Evolutionary conservation across 35 echinoderm and acorn worm species (phyloP).

Genomic region (Patiria miniata): DNA sequence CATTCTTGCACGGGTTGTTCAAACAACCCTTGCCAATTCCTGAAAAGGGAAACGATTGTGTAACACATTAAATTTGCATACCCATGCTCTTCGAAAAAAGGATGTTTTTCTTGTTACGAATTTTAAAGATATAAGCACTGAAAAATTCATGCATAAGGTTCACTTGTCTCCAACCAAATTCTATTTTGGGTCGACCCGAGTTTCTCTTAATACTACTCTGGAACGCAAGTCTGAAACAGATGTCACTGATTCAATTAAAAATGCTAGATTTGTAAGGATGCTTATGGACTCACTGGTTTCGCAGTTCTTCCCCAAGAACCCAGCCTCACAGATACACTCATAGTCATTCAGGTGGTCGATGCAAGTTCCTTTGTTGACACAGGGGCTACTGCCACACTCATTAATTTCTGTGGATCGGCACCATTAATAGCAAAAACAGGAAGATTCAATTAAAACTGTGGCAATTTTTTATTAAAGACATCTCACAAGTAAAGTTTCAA

Average conservation of each 20-base stretch:
- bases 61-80: no score
- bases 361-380: constrained; percentile 53
- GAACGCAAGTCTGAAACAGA: no score
- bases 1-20: constrained; percentile 35
- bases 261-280: no score
- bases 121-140: no score
- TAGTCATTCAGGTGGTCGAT: constrained; percentile 37
- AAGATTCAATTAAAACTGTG: not conserved
- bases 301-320: constrained; percentile 41
- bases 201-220: no score
- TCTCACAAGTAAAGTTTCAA: not conserved
- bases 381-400: constrained; percentile 41
- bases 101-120: no score
- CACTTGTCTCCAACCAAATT: no score
- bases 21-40: constrained; percentile 25
- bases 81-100: no score
- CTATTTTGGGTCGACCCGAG: no score
- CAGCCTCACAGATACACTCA: constrained; percentile 41
- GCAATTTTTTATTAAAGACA: not conserved
- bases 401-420: not conserved
- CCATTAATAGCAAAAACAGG: not conserved
- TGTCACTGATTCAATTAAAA: no score
- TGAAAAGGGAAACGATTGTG: not conserved
- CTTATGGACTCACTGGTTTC: constrained; percentile 29
- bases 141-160: no score